Conservation (phyloP, 2,888 invertebrate species). For the Agrochola lychnidis region DNA sequence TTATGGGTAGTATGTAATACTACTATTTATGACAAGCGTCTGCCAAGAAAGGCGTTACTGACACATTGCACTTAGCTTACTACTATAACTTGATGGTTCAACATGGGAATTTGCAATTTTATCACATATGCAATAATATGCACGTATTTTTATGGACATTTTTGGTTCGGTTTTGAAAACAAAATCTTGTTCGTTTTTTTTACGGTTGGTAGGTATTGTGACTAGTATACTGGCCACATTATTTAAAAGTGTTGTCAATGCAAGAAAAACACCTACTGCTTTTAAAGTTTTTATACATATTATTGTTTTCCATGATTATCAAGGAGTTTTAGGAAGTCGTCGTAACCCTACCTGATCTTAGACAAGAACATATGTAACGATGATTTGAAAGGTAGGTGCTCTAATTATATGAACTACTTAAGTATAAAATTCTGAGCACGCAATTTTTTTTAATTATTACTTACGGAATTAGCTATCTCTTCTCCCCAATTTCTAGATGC, state of each 20-base stretch:
- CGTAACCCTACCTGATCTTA: not conserved
- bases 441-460: not conserved
- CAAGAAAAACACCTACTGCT: not conserved
- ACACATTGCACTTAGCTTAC: slow-evolving; percentile 13
- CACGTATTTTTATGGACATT: not conserved
- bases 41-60: slow-evolving; percentile 45
- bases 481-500: not conserved
- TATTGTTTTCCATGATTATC: not conserved
- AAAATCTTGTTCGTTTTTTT: slow-evolving; percentile 12
- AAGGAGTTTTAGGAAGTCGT: not conserved
- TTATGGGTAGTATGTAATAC: slow-evolving; percentile 16
- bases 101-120: slow-evolving; percentile 40
- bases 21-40: slow-evolving; percentile 35
- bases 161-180: not conserved
- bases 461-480: not conserved
- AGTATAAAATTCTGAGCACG: not conserved
- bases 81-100: slow-evolving; percentile 12
- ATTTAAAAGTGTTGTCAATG: not conserved
- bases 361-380: not conserved
- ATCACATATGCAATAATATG: slow-evolving; percentile 10
- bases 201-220: not conserved
- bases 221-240: not conserved
- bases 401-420: not conserved
- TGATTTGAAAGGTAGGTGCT: not conserved
- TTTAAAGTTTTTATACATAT: not conserved